phyloP scores from a whole-genome alignment of 2,888 invertebrate genomes.

The Ellobium chinense region DNA sequence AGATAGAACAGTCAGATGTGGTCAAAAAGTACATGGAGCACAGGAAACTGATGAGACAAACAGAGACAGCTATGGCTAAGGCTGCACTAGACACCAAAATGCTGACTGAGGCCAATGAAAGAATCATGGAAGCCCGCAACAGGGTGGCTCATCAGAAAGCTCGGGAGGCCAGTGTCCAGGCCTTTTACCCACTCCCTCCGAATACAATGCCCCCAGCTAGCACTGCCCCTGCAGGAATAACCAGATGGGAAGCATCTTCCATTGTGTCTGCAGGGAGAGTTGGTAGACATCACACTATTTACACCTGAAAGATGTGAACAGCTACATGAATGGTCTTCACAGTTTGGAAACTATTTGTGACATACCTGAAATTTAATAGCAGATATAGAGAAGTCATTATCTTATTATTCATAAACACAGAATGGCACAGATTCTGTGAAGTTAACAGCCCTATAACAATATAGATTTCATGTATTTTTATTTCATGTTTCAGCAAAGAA shows the following conservation, averaged over 20 bases:
- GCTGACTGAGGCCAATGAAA: conserved; percentile 72
- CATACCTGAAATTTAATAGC: too few species aligned
- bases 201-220: conserved; percentile 56
- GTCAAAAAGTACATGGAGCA: conserved; percentile 76
- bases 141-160: conserved; percentile 73
- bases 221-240: conserved; percentile 57
- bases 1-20: conserved; percentile 71
- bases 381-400: too few species aligned
- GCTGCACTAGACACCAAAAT: conserved; percentile 73
- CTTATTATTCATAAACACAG: too few species aligned
- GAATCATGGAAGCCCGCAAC: conserved; percentile 68
- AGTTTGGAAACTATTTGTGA: too few species aligned
- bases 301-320: too few species aligned
- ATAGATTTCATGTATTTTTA: too few species aligned
- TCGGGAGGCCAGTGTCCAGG: conserved; percentile 62
- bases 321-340: too few species aligned
- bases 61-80: conserved; percentile 71
- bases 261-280: conserved; percentile 60
- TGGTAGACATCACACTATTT: conserved; percentile 64
- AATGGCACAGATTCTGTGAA: too few species aligned
- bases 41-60: conserved; percentile 74
- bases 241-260: conserved; percentile 61
- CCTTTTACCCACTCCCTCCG: conserved; percentile 68
- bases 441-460: too few species aligned
- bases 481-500: too few species aligned